Evolutionary conservation across 2,888 invertebrate genomes (phyloP), one percentile per base, ranked within the genome.

Genomic region (Perithous albicinctus): DNA sequence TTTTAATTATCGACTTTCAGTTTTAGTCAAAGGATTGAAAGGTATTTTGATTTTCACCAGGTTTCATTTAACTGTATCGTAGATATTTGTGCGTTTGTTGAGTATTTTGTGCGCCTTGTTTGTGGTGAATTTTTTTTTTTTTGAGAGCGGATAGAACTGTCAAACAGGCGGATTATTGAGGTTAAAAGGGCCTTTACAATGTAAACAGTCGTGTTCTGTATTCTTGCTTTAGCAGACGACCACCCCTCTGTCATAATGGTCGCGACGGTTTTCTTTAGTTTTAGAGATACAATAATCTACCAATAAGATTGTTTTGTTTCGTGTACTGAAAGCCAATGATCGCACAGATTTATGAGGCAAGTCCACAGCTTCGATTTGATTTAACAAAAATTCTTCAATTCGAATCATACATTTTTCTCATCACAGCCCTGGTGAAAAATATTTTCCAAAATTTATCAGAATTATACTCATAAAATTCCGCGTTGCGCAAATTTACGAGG

Each of bases 1-100:
- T 88, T 88, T 64, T 0, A 8, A 29, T 48, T 2, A 3, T 43
- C 5, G 41, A 41, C n/a, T 41, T 43, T 15, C 15, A n/a, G 12
- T 41, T 3, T 41, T 4, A 41, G 8, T 41, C 41, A n/a, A n/a
- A n/a, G n/a, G n/a, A n/a, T n/a, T n/a, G n/a, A n/a, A n/a, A n/a
- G n/a, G n/a, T n/a, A n/a, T 23, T 51, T 51, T 23, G 51, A 51
- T 51, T 51, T 51, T 51, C 0, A 23, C 23, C 1, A 7, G 23
- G 12, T 23, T 51, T 23, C 10, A 7, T 23, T 51, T 12, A 23
- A n/a, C 51, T 20, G 1, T 4, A 23, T 23, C 10, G 3, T 2
- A 20, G 7, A 2, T 2, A 23, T 20, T 20, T 20, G 48, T 20
- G 48, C 8, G 20, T 2, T 20, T 48, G 20, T 20, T 20, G 8